These are phyloP conservation scores for Chlamydotis undulata DNA, from an alignment of 2,113 vertebrate species.

Conservation along the genomic window DNA sequence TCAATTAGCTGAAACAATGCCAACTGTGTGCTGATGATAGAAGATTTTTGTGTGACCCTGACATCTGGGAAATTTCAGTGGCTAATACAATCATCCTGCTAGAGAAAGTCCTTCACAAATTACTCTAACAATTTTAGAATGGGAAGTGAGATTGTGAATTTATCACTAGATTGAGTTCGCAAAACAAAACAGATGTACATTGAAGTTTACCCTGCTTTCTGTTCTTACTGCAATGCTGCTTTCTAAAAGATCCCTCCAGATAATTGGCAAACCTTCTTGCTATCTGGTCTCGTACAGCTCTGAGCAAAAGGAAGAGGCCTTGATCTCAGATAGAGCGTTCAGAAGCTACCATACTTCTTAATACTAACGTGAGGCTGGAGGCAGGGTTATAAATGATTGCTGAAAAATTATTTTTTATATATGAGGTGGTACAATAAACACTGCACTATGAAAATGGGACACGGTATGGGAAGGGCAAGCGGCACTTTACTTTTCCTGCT, in stretches of 20 bases:
- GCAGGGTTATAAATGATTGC: not conserved
- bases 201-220: not conserved
- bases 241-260: not conserved
- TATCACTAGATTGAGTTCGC: not conserved
- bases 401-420: not conserved
- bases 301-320: not conserved
- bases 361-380: not conserved
- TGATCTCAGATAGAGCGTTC: not conserved
- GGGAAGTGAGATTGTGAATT: not conserved
- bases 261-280: not conserved
- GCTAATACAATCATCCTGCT: not conserved
- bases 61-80: constrained; percentile 9
- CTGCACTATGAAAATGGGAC: not conserved
- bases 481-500: not conserved
- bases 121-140: not conserved
- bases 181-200: not conserved
- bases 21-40: not conserved
- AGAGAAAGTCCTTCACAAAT: not conserved
- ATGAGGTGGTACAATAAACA: not conserved
- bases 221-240: not conserved
- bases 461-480: not conserved
- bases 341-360: not conserved
- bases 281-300: not conserved
- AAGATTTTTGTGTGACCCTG: constrained; percentile 2
- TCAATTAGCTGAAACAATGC: constrained; percentile 32